A percentile compares a stretch with the other conserved stretches of the same genome.
These are phyloP conservation scores for Oreotrochilus melanogaster DNA, from an alignment of 2,113 vertebrate genomes.

Conservation along the genomic window DNA sequence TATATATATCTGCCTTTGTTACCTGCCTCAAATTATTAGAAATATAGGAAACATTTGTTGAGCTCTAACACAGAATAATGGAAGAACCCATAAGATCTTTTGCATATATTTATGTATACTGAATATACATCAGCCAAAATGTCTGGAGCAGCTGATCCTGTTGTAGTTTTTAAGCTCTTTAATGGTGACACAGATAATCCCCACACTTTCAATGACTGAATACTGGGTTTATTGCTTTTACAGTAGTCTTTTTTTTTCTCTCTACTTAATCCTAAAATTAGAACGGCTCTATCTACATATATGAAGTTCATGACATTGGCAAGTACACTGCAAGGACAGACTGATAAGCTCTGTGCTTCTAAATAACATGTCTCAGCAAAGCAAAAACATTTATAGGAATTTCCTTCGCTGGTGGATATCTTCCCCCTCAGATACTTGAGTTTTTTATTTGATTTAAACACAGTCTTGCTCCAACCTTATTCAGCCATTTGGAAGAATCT, in stretches of 20 bases:
- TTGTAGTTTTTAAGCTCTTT: neutral
- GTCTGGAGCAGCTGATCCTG: neutral
- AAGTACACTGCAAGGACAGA: neutral
- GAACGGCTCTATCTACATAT: neutral
- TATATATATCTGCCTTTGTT: neutral
- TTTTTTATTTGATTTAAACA: neutral
- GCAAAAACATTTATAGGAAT: neutral
- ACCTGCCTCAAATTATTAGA: neutral
- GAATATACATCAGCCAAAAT: neutral
- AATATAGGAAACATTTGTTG: neutral
- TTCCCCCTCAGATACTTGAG: neutral
- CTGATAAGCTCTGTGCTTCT: neutral
- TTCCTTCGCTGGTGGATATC: neutral
- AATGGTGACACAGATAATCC: neutral
- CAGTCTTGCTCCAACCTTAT: neutral
- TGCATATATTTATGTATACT: too few species aligned
- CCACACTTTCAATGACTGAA: neutral
- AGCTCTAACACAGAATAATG: neutral
- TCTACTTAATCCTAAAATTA: neutral
- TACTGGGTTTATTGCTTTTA: neutral
- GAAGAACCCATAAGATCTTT: neutral
- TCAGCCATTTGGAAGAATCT: neutral
- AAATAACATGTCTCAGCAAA: neutral
- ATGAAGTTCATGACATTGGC: neutral
- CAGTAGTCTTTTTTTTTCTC: accelerated